phyloP scores from a whole-genome alignment of 1,140 invertebrate genomes.

The Zaprionus kolodkinae region DNA sequence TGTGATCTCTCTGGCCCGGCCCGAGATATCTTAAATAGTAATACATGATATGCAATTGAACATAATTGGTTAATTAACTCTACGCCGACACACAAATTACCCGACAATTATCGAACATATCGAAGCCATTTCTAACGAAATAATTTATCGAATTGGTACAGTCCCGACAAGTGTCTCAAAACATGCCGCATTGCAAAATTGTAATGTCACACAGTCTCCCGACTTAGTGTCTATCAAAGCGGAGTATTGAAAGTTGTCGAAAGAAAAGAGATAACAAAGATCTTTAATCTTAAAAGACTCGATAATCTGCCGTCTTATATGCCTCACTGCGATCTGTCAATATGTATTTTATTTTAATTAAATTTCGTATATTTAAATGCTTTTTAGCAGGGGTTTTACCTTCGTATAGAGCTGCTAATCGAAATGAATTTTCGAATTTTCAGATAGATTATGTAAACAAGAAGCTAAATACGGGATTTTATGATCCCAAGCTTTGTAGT shows the following conservation, averaged over 20 bases:
- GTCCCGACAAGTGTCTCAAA: neutral
- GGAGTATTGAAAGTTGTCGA: too few species aligned
- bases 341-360: too few species aligned
- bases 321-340: too few species aligned
- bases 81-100: conserved; percentile 2
- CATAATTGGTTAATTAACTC: conserved; percentile 10
- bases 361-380: too few species aligned
- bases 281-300: too few species aligned
- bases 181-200: neutral
- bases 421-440: neutral
- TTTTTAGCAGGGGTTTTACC: too few species aligned
- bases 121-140: conserved; percentile 1
- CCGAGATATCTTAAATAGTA: neutral
- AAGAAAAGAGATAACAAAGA: too few species aligned
- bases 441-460: neutral
- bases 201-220: neutral
- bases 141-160: neutral
- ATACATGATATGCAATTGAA: neutral
- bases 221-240: neutral
- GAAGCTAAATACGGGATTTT: neutral
- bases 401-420: too few species aligned
- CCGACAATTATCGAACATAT: conserved; percentile 4
- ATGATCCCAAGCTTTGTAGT: too few species aligned
- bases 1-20: conserved; percentile 16
- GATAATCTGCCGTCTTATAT: too few species aligned